These are phyloP conservation scores for Daubentonia madagascariensis DNA, from an alignment of 2,113 vertebrate genomes.

Conservation along the genomic window DNA sequence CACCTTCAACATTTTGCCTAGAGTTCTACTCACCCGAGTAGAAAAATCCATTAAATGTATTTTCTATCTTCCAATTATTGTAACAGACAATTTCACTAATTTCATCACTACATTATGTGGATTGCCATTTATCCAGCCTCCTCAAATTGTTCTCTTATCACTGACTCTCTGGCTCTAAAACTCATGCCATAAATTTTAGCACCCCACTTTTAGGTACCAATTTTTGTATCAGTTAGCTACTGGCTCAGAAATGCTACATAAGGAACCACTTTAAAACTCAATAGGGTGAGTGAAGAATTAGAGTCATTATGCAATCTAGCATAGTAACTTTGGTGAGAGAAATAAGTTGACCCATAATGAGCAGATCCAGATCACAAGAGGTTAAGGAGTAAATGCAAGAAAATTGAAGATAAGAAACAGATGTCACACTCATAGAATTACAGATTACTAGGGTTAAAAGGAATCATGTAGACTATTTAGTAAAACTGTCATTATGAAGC, in stretches of 20 bases:
- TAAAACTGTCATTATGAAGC: not conserved
- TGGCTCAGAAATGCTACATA: not conserved
- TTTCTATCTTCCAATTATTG: not conserved
- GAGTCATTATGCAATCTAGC: not conserved
- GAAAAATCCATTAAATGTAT: not conserved
- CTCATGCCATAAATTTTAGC: not conserved
- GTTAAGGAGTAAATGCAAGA: not conserved
- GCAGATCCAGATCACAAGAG: not conserved
- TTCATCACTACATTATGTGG: not conserved
- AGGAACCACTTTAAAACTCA: not conserved
- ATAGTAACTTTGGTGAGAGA: not conserved
- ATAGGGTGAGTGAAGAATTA: not conserved
- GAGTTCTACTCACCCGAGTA: not conserved
- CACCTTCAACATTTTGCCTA: not conserved
- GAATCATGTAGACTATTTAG: not conserved
- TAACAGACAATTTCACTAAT: not conserved
- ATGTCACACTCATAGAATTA: not conserved
- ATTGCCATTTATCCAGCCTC: not conserved
- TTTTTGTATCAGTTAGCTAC: not conserved
- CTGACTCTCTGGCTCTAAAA: not conserved
- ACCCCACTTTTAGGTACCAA: not conserved
- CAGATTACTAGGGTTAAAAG: not conserved
- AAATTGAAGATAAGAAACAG: not conserved
- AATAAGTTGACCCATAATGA: not conserved
- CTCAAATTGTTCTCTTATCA: not conserved